Evolutionary conservation across 2,888 invertebrate species (phyloP), one percentile per base, ranked within the genome.

Genomic region (Scaptomyza flava): DNA sequence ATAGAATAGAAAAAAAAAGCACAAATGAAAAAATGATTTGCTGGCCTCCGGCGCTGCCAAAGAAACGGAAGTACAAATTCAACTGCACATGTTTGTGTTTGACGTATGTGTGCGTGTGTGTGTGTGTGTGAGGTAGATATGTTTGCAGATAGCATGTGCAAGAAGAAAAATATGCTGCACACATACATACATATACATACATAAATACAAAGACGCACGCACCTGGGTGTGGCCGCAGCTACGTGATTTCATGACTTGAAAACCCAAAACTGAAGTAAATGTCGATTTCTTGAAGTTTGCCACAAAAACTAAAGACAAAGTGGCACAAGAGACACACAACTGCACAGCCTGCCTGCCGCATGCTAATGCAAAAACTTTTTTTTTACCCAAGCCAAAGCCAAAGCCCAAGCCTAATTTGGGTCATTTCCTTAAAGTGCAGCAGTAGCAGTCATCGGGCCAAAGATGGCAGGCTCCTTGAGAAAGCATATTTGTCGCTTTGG

Each of bases 351-450:
- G 43, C 46, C 46, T 57, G 60, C 48, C 53, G 60, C 75, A 72
- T 86, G 84, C 81, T 81, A 81, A 81, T 81, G 87, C 85, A 68
- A 76, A 87, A 83, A 84, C 47, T 87, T 86, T 81, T 59, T 59
- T 14, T 11, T n/a, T 9, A 17, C 41, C 23, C 43, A 45, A 41
- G 14, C 46, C 50, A 20, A 58, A 57, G 30, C 33, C 34, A 41
- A 41, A 17, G 17, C 41, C 67, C 66, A 41, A 33, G 68, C 48
- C 82, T 84, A 89, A 87, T 87, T 89, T 87, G 75, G 89, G 85
- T 87, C 89, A 89, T 74, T 85, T 85, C 85, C 85, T 85, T 89
- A 87, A 89, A 85, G 86, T 77, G 81, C 73, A 70, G 42, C 57
- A 34, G 38, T 14, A 7, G 36, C 36, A 41, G 27, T 41, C 46